Percentiles rank a stretch among this genome's conserved stretches.
phyloP scores from a whole-genome alignment of 2,797 vertebrate genomes.

The Oryzias sinensis region DNA sequence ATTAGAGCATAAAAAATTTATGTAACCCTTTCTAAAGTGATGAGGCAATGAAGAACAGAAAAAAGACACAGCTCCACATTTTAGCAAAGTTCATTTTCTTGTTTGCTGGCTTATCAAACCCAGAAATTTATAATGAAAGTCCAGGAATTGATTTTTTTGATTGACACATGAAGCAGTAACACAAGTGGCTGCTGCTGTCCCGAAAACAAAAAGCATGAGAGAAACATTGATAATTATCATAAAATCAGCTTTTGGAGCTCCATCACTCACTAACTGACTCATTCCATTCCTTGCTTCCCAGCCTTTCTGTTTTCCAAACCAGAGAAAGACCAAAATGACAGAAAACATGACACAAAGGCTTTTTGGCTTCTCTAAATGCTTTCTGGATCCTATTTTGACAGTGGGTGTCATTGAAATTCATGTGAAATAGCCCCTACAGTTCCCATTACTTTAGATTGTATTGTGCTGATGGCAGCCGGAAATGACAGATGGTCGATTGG shows the following conservation, averaged over 20 bases:
- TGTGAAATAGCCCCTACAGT: constrained; percentile 9
- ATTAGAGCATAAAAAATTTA: neutral
- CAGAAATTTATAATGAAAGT: too few species aligned
- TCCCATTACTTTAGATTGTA: constrained; percentile 10
- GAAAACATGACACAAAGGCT: constrained; percentile 32
- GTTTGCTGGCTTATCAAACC: too few species aligned
- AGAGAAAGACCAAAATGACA: constrained; percentile 28
- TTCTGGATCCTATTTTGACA: constrained; percentile 28
- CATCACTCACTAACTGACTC: constrained; percentile 40
- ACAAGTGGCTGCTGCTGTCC: constrained; percentile 15
- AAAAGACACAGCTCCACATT: neutral
- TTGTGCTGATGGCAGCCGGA: constrained; percentile 16
- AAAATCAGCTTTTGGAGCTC: constrained; percentile 40
- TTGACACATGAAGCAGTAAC: constrained; percentile 22
- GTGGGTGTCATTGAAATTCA: constrained; percentile 21
- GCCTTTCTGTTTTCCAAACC: constrained; percentile 22
- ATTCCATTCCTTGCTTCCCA: constrained; percentile 56
- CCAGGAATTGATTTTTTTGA: neutral
- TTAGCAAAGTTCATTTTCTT: too few species aligned
- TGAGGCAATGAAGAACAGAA: neutral
- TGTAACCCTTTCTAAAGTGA: too few species aligned
- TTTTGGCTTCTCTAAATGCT: constrained; percentile 27
- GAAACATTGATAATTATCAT: constrained; percentile 20
- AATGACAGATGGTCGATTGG: constrained; percentile 44
- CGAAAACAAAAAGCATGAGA: constrained; percentile 7